Conservation (phyloP, 2,113 vertebrate species). For the Cromileptes altivelis region DNA sequence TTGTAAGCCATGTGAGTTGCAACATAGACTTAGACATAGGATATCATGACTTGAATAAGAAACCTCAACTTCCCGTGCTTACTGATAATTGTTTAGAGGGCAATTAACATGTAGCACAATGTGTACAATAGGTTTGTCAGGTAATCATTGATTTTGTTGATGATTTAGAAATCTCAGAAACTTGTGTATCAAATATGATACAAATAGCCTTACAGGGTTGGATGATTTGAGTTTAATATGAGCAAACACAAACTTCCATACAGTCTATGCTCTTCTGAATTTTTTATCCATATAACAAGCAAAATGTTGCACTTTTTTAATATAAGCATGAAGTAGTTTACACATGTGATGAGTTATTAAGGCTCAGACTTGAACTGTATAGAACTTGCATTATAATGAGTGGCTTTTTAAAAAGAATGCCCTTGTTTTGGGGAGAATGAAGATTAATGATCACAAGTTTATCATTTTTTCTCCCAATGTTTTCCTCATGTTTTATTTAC, state of each 20-base stretch:
- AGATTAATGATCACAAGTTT: background rate
- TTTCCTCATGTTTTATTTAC: background rate
- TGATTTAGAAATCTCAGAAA: background rate
- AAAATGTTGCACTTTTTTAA: background rate
- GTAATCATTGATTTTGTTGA: background rate
- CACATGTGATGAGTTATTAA: background rate
- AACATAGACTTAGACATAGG: too few relatives aligned
- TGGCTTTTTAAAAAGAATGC: background rate
- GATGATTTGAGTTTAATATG: background rate
- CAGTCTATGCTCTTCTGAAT: background rate
- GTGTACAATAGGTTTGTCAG: background rate
- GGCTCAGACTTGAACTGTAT: background rate
- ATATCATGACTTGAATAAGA: background rate
- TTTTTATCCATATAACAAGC: background rate
- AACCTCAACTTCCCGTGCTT: background rate
- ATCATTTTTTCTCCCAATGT: rapidly evolving
- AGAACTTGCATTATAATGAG: background rate
- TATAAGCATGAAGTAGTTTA: background rate
- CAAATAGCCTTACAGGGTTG: background rate
- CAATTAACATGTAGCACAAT: background rate
- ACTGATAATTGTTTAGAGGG: background rate
- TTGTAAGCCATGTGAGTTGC: background rate
- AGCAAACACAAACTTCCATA: background rate
- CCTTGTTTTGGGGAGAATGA: background rate
- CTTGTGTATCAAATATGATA: background rate